Percentiles rank a stretch among this genome's conserved stretches.
phyloP scores from a whole-genome alignment of 2,888 invertebrate species.

The Sarcophaga rosellei region DNA sequence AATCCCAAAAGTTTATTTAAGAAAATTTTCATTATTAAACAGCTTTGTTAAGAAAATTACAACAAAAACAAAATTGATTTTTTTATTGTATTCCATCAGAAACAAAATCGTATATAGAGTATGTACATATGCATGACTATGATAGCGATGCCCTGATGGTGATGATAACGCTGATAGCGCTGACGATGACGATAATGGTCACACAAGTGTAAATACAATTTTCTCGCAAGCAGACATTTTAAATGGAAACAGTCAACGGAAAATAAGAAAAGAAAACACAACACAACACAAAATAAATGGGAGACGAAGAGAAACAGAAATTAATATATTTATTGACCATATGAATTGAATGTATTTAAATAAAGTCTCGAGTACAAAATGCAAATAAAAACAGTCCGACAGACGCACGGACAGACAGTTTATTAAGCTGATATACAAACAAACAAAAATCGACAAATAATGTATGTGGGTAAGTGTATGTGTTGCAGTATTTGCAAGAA shows the following conservation, averaged over 20 bases:
- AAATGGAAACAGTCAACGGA: slow-evolving; percentile 23
- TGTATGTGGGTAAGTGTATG: neutral
- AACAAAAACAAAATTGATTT: neutral
- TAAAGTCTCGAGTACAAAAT: slow-evolving; percentile 66
- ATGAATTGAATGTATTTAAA: slow-evolving; percentile 65
- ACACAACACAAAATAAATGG: neutral
- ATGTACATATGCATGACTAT: neutral
- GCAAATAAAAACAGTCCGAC: slow-evolving; percentile 34
- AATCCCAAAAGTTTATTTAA: neutral
- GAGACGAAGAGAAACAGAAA: slow-evolving; percentile 39
- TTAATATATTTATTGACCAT: slow-evolving; percentile 63
- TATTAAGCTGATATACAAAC: slow-evolving; percentile 9
- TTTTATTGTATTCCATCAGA: neutral
- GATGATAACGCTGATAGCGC: slow-evolving; percentile 5
- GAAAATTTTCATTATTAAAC: neutral
- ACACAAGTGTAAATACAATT: slow-evolving; percentile 58
- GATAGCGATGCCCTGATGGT: neutral
- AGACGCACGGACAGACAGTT: slow-evolving; percentile 8
- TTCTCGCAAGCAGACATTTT: slow-evolving; percentile 47
- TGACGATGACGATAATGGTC: slow-evolving; percentile 50
- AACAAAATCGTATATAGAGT: neutral
- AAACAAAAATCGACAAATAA: slow-evolving; percentile 25
- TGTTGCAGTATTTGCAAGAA: neutral
- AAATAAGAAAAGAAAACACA: neutral
- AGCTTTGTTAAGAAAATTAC: neutral